Evolutionary conservation across 1,140 invertebrate genomes (phyloP), one percentile per base, ranked within the genome.

Genomic region (Propsilocerus akamusi): DNA sequence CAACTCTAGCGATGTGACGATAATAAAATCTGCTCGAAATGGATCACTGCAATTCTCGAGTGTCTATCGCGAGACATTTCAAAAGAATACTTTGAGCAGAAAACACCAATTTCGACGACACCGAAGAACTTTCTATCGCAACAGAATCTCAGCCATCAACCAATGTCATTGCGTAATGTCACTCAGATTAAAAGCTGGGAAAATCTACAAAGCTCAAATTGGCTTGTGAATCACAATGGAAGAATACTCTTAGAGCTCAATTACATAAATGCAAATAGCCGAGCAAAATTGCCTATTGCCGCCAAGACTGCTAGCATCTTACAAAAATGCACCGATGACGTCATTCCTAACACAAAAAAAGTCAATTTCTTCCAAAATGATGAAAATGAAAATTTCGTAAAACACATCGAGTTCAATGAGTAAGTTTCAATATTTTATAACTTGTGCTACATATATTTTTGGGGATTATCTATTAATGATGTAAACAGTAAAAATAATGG

Each of bases 1-100:
- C 6, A 26, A 23, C 47, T 26, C 2, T 34, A 56, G 55, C 55
- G 54, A 7, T 56, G 55, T 48, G 53, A 56, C 47, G 53, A 56
- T 52, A 52, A 47, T 30, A 52, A 50, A 34, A 49, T 48, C n/a
- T 56, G 53, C 26, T 46, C 50, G 2, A 48, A 52, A 46, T 56
- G 55, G 55, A 54, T 56, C n/a, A 51, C 51, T 22, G 54, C 51
- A 41, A 20, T 56, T 8, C 17, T 56, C 4, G 53, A 56, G 32
- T 54, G 55, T 25, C 32, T 56, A 5, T 20, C 34, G 17, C 26
- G 26, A 7, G 22, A 30, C 25, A 32, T 20, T 10, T 20, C 8
- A 26, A 49, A 17, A 23, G 20, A 49, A 30, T 49, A 26, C 23
- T 23, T 32, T 2, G 28, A 20, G 8, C 17, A 41, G 11, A 30